A percentile compares a stretch with the other conserved stretches of the same genome.
Evolutionary conservation across 2,888 invertebrate species (phyloP).

Genomic region (Drosophila koepferae): DNA sequence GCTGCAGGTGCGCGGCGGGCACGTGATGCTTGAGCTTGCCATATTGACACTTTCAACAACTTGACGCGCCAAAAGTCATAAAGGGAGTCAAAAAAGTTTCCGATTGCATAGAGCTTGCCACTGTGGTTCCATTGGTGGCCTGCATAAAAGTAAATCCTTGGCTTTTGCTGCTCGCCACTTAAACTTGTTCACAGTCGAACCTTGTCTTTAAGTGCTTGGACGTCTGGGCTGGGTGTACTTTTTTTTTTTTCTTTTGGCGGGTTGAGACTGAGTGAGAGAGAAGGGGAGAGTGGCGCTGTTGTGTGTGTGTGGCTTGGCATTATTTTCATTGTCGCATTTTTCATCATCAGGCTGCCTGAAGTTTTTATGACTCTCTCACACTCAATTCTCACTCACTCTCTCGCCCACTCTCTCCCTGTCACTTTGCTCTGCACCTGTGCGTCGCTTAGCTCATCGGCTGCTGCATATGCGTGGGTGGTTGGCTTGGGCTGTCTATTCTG

Average conservation of each 20-base stretch:
- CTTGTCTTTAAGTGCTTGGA: conserved; percentile 69
- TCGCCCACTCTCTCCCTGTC: conserved; percentile 11
- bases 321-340: conserved; percentile 83
- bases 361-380: conserved; percentile 68
- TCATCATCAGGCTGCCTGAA: conserved; percentile 74
- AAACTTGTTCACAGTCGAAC: conserved; percentile 81
- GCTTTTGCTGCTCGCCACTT: conserved; percentile 80
- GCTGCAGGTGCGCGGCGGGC: conserved; percentile 61
- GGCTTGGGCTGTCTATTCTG: background rate
- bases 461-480: conserved; percentile 68
- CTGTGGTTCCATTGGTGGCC: conserved; percentile 16
- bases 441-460: conserved; percentile 71
- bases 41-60: conserved; percentile 82
- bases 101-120: conserved; percentile 33
- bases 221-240: conserved; percentile 40
- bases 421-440: conserved; percentile 73
- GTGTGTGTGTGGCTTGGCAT: conserved; percentile 57
- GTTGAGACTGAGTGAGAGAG: background rate
- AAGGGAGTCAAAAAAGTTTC: conserved; percentile 70
- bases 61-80: conserved; percentile 80
- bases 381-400: conserved; percentile 14
- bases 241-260: too few species aligned
- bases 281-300: background rate
- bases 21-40: conserved; percentile 78
- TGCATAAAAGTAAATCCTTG: conserved; percentile 81